phyloP scores from a whole-genome alignment of 2,888 invertebrate species.

The Ethmia dodecea region DNA sequence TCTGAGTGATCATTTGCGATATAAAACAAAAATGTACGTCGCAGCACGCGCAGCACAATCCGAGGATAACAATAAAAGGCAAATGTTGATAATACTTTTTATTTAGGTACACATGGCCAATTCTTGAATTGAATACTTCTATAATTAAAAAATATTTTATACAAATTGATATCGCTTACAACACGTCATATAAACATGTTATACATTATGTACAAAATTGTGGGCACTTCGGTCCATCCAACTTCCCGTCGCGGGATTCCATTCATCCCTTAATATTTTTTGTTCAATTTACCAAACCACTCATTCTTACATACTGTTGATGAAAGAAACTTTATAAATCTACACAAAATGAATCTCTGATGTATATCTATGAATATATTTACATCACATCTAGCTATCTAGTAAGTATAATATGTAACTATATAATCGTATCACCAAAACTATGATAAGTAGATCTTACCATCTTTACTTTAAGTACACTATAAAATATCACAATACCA shows the following conservation, averaged over 20 bases:
- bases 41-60: no score
- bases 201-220: conserved; percentile 26
- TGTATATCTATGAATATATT: conserved; percentile 15
- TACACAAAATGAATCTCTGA: conserved; percentile 33
- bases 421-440: conserved; percentile 14
- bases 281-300: conserved; percentile 6
- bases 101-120: conserved; percentile 51
- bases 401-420: conserved; percentile 11
- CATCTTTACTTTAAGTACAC: not conserved
- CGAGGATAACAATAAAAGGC: no score
- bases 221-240: conserved; percentile 53
- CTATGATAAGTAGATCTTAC: conserved; percentile 1
- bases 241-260: conserved; percentile 40
- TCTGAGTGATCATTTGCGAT: no score
- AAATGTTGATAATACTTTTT: conserved; percentile 35
- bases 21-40: no score
- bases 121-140: conserved; percentile 31
- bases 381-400: conserved; percentile 25
- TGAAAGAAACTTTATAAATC: conserved; percentile 16
- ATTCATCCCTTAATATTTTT: conserved; percentile 4
- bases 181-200: conserved; percentile 24
- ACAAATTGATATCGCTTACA: conserved; percentile 30
- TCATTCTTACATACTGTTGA: not conserved
- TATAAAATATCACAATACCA: conserved; percentile 13
- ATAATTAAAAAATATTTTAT: conserved; percentile 28